phyloP scores from a whole-genome alignment of 2,113 vertebrate species.

The Eira barbara region DNA sequence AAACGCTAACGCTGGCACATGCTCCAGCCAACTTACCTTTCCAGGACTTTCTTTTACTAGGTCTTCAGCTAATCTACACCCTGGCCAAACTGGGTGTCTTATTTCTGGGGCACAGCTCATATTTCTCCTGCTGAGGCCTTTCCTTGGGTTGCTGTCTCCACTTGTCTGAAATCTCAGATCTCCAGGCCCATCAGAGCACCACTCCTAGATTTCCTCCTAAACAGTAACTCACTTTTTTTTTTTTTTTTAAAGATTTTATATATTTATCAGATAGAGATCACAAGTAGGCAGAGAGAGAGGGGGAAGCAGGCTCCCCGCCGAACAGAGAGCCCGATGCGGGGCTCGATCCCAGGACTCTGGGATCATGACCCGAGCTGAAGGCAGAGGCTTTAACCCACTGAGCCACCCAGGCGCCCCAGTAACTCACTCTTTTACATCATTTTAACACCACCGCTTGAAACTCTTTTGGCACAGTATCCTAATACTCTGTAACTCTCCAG shows the following conservation, averaged over 20 bases:
- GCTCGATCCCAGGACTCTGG: no score
- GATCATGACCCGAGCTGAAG: no score
- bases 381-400: no score
- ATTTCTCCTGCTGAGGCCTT: background rate
- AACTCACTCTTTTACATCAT: background rate
- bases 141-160: background rate
- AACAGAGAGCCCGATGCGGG: no score
- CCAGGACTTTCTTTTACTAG: background rate
- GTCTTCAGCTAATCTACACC: background rate
- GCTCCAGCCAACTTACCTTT: background rate
- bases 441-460: background rate
- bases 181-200: background rate
- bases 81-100: background rate
- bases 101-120: background rate
- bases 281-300: no score
- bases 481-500: background rate
- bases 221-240: background rate
- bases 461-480: background rate
- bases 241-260: no score
- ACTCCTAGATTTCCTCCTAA: background rate
- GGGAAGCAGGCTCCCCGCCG: no score
- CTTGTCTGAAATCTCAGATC: background rate
- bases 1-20: background rate
- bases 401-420: no score
- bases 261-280: no score